Base-by-base conservation (phyloP, 2,797 vertebrate species). In the Meda fulgida region DNA sequence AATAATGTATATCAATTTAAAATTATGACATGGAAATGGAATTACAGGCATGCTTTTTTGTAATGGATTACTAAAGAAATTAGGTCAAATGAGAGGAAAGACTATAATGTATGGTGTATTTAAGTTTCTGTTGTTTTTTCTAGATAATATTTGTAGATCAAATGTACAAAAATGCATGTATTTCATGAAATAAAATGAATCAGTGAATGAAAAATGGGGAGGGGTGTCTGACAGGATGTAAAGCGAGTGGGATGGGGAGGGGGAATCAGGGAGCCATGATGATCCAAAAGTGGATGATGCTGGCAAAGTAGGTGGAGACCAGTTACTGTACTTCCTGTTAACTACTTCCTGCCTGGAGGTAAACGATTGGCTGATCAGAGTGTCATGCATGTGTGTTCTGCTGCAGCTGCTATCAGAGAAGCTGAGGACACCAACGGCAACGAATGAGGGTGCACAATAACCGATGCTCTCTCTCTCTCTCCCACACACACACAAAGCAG, bases 271-370 rank as follows among this genome's bases (percentile, higher is more conserved):
- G 51, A 73, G 84, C 78, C 31, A 48, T 79, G 63, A 21, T 79
- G 81, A 81, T 77, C 26, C 29, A 78, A 55, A 83, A 14, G 67
- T 60, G 77, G 84, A 77, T 87, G 88, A 89, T 88, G 86, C 84
- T 89, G 88, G 86, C 88, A 89, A 82, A 83, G 46, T 77, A 55
- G 88, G 88, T 19, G 84, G 88, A 81, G 78, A 23, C 69, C 11
- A 69, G 63, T 5, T 58, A 73, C 77, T 86, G 51, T 75, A 81
- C 86, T 86, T 89, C 88, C 88, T 86, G 88, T 85, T 86, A 87
- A 84, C 87, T 31, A 46, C 48, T 83, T 89, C 51, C 70, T 55
- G 63, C 36, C 80, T 71, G 7, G 36, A 75, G 29, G 71, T 14
- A 80, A 72, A 3, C 53, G n/a, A 84, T 83, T 86, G 86, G 78